Percentiles rank a stretch among this genome's conserved stretches.
phyloP scores from a whole-genome alignment of 2,888 invertebrate genomes.

The Ceraclea dissimilis region DNA sequence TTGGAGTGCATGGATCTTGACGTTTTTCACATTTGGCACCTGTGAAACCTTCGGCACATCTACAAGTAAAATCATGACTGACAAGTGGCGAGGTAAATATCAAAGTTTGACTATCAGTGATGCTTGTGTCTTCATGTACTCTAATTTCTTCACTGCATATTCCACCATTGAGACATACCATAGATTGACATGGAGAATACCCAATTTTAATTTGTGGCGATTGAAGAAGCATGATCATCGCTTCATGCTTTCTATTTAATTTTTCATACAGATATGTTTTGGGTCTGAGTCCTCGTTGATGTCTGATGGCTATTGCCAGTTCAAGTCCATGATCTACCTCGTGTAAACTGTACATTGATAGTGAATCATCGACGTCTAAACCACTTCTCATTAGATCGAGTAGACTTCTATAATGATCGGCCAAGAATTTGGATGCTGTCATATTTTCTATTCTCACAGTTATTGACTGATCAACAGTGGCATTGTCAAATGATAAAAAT shows the following conservation, averaged over 20 bases:
- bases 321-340: conserved; percentile 60
- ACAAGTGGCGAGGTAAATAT: conserved; percentile 79
- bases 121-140: conserved; percentile 62
- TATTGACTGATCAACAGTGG: conserved; percentile 75
- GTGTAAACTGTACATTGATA: conserved; percentile 67
- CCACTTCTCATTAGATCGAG: conserved; percentile 62
- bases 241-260: conserved; percentile 56
- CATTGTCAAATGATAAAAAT: conserved; percentile 72
- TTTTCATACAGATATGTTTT: conserved; percentile 58
- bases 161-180: conserved; percentile 72
- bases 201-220: conserved; percentile 56
- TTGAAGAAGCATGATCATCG: conserved; percentile 57
- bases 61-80: conserved; percentile 69
- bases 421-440: conserved; percentile 68
- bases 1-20: conserved; percentile 86
- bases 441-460: conserved; percentile 68
- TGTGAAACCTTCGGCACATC: conserved; percentile 77
- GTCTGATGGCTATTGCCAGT: conserved; percentile 61
- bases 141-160: conserved; percentile 64
- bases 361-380: conserved; percentile 55
- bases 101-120: conserved; percentile 72
- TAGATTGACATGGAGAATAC: conserved; percentile 67
- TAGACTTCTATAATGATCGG: conserved; percentile 65
- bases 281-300: conserved; percentile 52
- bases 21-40: conserved; percentile 76